phyloP scores from a whole-genome alignment of 92 coral and sea anemone species.

The Plumapathes pennacea region DNA sequence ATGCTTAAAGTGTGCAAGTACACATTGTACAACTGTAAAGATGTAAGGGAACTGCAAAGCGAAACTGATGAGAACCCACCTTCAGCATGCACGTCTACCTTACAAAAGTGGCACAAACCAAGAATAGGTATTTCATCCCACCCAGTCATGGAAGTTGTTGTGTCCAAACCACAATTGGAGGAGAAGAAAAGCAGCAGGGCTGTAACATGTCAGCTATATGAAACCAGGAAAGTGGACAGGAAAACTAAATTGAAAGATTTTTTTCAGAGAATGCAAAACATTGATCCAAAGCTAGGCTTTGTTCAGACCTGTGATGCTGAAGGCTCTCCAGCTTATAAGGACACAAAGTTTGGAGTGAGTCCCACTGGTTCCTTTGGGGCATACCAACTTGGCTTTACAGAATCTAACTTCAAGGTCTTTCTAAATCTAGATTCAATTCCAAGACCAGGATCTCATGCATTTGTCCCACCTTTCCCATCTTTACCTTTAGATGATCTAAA shows the following conservation, averaged over 20 bases:
- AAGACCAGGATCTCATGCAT: conserved; percentile 2
- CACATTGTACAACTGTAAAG: conserved; percentile 31
- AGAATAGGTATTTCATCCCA: conserved; percentile 31
- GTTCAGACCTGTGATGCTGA: conserved; percentile 47
- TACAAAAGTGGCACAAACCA: conserved; percentile 53
- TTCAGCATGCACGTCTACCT: conserved; percentile 54
- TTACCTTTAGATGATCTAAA: conserved; percentile 37
- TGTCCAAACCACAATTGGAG: conserved; percentile 27
- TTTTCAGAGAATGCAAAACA: conserved; percentile 14
- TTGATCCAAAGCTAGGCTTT: conserved; percentile 43
- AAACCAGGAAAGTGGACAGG: conserved; percentile 47
- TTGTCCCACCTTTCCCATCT: conserved; percentile 26
- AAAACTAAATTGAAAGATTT: conserved; percentile 30
- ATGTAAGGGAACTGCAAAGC: conserved; percentile 18
- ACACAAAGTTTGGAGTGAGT: conserved; percentile 54
- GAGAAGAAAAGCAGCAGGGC: conserved; percentile 38
- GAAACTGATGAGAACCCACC: conserved; percentile 55
- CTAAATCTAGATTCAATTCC: conserved; percentile 2
- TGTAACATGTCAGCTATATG: conserved; percentile 46
- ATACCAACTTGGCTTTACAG: conserved; percentile 11
- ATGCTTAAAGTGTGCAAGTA: conserved; percentile 57
- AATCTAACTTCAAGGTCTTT: conserved; percentile 25
- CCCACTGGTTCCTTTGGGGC: conserved; percentile 20
- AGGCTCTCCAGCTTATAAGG: too few species aligned
- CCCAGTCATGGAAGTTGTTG: conserved; percentile 53